Base-by-base conservation (phyloP, 2,888 invertebrate species). In the Bedellia somnulentella region DNA sequence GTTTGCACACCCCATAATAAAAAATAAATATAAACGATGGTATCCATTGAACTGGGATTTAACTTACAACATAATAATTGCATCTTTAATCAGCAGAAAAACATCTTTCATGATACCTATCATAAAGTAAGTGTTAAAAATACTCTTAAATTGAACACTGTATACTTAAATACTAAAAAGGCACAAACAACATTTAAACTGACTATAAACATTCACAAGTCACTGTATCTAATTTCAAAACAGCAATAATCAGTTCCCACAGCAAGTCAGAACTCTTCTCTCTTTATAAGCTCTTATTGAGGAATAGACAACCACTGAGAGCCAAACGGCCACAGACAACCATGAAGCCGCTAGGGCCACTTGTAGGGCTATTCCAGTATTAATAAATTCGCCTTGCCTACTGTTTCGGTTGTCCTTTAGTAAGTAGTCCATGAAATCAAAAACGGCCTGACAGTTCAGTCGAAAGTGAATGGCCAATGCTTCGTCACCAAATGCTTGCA, bases 351-450 rank as follows among this genome's bases (percentile, higher is more conserved):
- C 46, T 5, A 90, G 57, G 0, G 87, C 83, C 15, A 88, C 47
- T 33, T 84, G 82, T 30, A 89, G 64, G 8, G 85, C 78, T 3
- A 82, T 49, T 0, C 86, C 85, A 1, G 88, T 89, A 48, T 90
- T 86, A 23, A 90, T 89, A 38, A 80, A 79, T 28, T 81, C 82
- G 6, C 82, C 82, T 18, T 83, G 78, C 14, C 83, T 71, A 40
- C 80, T 80, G 39, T 82, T 80, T 29, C 80, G 82, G 0, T 80
- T 73, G 41, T 86, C 84, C 29, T 86, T 83, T 35, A 87, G 86
- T 35, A 90, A 64, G 44, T 87, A 91, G 52, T 91, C 91, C 87
- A 91, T 87, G 52, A 87, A 90, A 60, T 91, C 91, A 42, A 82
- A 85, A 29, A 89, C 80, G 0, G 87, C 83, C 34, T 83, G 82